These are phyloP conservation scores for Cryptotis parvus DNA, from an alignment of 2,113 vertebrate genomes.

Conservation along the genomic window DNA sequence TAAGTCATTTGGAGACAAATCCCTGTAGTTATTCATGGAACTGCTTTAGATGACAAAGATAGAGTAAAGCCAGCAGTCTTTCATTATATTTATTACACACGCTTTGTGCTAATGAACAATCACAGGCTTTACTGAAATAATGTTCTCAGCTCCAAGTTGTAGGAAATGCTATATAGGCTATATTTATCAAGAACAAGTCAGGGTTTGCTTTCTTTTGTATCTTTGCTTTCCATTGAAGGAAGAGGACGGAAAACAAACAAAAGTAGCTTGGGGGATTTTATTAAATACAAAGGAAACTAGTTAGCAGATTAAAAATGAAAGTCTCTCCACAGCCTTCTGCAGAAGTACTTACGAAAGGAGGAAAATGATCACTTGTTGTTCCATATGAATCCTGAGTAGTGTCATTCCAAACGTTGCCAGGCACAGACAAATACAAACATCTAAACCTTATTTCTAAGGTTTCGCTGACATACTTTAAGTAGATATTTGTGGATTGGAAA, in stretches of 20 bases:
- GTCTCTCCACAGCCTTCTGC: conserved; percentile 26
- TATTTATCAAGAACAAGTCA: conserved; percentile 84
- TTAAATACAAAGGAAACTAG: conserved; percentile 82
- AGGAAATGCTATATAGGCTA: conserved; percentile 75
- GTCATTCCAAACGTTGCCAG: conserved; percentile 38
- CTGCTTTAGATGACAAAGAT: conserved; percentile 89
- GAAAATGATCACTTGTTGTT: conserved; percentile 73
- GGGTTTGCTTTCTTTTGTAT: conserved; percentile 81
- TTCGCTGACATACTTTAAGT: not conserved
- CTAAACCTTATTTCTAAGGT: not conserved
- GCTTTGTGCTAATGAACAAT: conserved; percentile 91
- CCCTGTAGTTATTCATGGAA: conserved; percentile 87
- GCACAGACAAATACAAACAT: not conserved
- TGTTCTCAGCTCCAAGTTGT: conserved; percentile 81
- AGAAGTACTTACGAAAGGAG: conserved; percentile 53
- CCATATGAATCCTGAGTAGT: conserved; percentile 44
- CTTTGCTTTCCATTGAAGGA: conserved; percentile 78
- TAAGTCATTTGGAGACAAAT: conserved; percentile 90
- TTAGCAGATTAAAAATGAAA: conserved; percentile 72
- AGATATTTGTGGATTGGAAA: conserved; percentile 24
- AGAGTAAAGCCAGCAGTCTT: conserved; percentile 87
- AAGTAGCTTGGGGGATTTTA: conserved; percentile 73
- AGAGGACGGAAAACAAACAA: conserved; percentile 73
- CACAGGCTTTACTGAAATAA: conserved; percentile 87
- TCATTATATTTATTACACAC: conserved; percentile 89